Percentiles rank a stretch among this genome's conserved stretches.
phyloP scores from a whole-genome alignment of 2,113 vertebrate species.

The mouse (Mus musculus) region DNA sequence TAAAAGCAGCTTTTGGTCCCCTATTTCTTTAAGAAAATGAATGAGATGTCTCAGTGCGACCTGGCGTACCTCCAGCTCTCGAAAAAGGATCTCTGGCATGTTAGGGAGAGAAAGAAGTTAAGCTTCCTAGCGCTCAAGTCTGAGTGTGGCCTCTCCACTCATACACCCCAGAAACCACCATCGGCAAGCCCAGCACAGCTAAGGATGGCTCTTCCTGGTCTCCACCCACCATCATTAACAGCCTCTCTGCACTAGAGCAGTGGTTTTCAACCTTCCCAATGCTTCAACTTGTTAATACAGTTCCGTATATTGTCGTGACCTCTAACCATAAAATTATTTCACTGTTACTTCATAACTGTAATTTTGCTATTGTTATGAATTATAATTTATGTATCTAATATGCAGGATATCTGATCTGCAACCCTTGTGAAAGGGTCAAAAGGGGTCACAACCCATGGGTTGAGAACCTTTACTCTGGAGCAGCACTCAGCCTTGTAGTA shows the following conservation, averaged over 20 bases:
- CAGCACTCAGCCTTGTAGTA: background rate
- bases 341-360: background rate
- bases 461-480: background rate
- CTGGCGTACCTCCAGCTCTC: constrained; percentile 92
- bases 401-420: background rate
- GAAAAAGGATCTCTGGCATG: constrained; percentile 92
- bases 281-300: background rate
- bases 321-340: background rate
- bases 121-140: background rate
- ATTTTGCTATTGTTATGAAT: background rate
- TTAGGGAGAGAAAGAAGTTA: background rate
- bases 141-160: constrained; percentile 26
- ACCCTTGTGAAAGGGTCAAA: background rate
- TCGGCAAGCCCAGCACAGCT: background rate
- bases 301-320: background rate
- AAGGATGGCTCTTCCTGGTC: background rate
- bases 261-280: background rate
- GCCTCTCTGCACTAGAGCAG: background rate
- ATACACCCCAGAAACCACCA: background rate
- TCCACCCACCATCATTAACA: background rate
- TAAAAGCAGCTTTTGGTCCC: constrained; percentile 92
- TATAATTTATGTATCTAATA: background rate
- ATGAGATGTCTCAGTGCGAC: constrained; percentile 94
- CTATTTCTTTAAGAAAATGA: constrained; percentile 93
- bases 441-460: background rate